Conservation (phyloP, 2,888 invertebrate genomes). For the Acleris holmiana region DNA sequence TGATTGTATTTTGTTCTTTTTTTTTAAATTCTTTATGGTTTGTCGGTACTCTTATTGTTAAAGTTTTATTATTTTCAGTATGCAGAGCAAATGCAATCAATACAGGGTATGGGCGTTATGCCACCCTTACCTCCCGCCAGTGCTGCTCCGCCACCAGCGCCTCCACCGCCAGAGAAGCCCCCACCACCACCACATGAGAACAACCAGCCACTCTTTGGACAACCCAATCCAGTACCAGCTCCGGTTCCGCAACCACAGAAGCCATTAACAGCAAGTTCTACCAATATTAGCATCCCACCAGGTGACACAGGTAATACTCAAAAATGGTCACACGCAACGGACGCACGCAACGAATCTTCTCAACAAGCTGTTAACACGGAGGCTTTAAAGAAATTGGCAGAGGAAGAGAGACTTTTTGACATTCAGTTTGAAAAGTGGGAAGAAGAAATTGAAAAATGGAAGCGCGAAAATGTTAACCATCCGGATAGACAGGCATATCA, state of each 20-base stretch:
- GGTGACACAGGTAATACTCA: constrained; percentile 66
- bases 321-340: constrained; percentile 56
- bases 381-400: constrained; percentile 72
- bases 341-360: constrained; percentile 40
- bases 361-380: constrained; percentile 58
- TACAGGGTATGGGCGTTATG: constrained; percentile 58
- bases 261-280: constrained; percentile 43
- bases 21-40: too few species aligned
- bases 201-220: constrained; percentile 67
- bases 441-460: constrained; percentile 96
- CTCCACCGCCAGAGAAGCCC: constrained; percentile 63
- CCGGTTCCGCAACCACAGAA: constrained; percentile 38
- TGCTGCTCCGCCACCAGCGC: constrained; percentile 50
- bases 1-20: too few species aligned
- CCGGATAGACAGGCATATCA: constrained; percentile 94
- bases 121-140: constrained; percentile 55
- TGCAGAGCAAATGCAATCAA: constrained; percentile 71
- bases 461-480: constrained; percentile 94
- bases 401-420: constrained; percentile 93
- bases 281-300: constrained; percentile 49
- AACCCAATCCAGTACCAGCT: constrained; percentile 42
- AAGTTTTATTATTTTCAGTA: constrained; percentile 56
- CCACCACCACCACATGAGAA: constrained; percentile 73
- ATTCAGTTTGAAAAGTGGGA: constrained; percentile 96
- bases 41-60: neutral